These are phyloP conservation scores for Oriolus oriolus DNA, from an alignment of 2,113 vertebrate species.

Conservation along the genomic window DNA sequence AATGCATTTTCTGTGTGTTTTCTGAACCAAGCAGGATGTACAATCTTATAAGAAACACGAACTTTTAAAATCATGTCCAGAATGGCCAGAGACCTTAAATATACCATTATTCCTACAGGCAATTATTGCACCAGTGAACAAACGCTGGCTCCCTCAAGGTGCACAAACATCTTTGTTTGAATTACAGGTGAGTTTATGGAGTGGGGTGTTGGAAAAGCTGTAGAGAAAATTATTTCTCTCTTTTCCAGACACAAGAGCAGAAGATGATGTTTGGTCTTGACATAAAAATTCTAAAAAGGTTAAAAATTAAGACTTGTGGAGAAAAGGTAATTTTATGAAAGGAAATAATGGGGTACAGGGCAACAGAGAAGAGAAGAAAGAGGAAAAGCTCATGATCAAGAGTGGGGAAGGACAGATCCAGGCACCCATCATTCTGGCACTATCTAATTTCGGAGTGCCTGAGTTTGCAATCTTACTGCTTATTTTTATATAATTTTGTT, in stretches of 20 bases:
- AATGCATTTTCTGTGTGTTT: background rate
- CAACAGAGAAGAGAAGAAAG: background rate
- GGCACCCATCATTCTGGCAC: background rate
- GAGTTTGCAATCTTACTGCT: background rate
- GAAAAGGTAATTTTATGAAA: background rate
- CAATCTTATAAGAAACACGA: background rate
- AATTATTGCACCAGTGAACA: background rate
- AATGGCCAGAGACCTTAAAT: background rate
- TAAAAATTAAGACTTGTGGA: background rate
- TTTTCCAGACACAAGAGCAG: background rate
- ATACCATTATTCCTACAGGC: background rate
- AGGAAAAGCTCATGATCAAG: background rate
- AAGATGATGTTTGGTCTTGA: background rate
- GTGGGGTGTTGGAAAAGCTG: background rate
- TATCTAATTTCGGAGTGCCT: background rate
- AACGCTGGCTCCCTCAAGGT: background rate
- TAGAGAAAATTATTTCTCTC: background rate
- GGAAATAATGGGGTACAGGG: background rate
- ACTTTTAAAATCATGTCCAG: background rate
- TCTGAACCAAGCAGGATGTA: background rate
- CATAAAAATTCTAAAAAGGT: background rate
- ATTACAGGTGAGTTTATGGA: background rate
- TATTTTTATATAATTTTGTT: background rate
- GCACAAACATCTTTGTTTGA: background rate
- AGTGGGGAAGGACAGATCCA: background rate